These are phyloP conservation scores for Gymnosoma rotundatum DNA, from an alignment of 2,888 invertebrate species.

Conservation along the genomic window DNA sequence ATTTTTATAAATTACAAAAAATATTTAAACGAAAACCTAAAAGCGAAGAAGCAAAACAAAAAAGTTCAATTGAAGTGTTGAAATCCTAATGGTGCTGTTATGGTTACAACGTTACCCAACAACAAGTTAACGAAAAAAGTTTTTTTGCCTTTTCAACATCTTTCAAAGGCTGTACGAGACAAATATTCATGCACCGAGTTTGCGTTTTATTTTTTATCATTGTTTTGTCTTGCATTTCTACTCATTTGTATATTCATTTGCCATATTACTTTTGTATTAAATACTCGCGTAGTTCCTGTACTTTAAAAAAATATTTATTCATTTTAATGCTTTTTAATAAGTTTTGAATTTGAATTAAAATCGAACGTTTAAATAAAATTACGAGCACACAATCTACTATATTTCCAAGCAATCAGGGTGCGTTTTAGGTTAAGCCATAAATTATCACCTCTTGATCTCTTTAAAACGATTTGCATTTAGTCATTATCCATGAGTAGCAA, in stretches of 20 bases:
- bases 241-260: conserved; percentile 30
- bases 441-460: conserved; percentile 74
- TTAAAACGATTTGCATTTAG: conserved; percentile 70
- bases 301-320: neutral
- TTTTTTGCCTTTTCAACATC: neutral
- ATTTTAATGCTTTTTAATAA: conserved; percentile 10
- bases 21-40: conserved; percentile 28
- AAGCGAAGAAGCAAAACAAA: conserved; percentile 27
- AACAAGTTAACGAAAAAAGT: neutral
- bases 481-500: conserved; percentile 15
- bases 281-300: neutral
- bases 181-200: conserved; percentile 11
- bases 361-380: conserved; percentile 37
- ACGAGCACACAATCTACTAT: conserved; percentile 18
- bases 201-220: neutral
- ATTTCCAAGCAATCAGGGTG: conserved; percentile 59
- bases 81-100: conserved; percentile 60
- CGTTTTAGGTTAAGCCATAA: conserved; percentile 72
- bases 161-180: neutral
- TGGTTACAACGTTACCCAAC: conserved; percentile 26
- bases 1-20: conserved; percentile 51
- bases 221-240: neutral
- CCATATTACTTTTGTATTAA: conserved; percentile 2
- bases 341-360: conserved; percentile 47
- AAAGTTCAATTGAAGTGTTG: conserved; percentile 66